A percentile compares a stretch with the other conserved stretches of the same genome.
phyloP scores from a whole-genome alignment of 2,113 vertebrate genomes.

The Indicator indicator region DNA sequence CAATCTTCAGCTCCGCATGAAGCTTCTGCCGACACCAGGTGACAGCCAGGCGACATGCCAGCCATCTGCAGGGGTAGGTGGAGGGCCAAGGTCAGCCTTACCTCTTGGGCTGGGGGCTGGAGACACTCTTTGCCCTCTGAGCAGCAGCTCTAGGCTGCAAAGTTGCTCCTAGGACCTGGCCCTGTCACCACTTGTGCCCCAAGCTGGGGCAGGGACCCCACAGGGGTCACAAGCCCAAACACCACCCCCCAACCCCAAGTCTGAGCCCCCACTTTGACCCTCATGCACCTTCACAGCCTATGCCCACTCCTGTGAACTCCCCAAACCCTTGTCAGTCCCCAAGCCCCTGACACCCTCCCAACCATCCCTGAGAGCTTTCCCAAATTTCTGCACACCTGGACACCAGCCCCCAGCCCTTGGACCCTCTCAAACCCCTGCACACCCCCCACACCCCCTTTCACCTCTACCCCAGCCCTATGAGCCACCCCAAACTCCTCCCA shows the following conservation, averaged over 20 bases:
- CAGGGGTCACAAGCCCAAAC: background rate
- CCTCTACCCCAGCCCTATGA: background rate
- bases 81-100: background rate
- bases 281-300: background rate
- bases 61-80: conserved; percentile 78
- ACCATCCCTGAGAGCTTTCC: background rate
- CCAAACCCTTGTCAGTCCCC: background rate
- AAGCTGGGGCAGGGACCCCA: background rate
- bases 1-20: conserved; percentile 89
- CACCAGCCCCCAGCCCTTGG: background rate
- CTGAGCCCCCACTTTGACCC: background rate
- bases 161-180: background rate
- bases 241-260: background rate
- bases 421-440: too few species aligned
- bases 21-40: conserved; percentile 86
- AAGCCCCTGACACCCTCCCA: background rate
- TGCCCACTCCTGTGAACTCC: background rate
- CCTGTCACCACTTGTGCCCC: background rate
- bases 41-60: conserved; percentile 83
- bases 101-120: rapidly evolving
- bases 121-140: background rate
- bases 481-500: background rate
- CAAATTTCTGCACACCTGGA: background rate
- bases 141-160: background rate
- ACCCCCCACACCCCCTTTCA: background rate